These are phyloP conservation scores for Saccostrea glomerata DNA, from an alignment of 1,140 invertebrate species.

Conservation along the genomic window DNA sequence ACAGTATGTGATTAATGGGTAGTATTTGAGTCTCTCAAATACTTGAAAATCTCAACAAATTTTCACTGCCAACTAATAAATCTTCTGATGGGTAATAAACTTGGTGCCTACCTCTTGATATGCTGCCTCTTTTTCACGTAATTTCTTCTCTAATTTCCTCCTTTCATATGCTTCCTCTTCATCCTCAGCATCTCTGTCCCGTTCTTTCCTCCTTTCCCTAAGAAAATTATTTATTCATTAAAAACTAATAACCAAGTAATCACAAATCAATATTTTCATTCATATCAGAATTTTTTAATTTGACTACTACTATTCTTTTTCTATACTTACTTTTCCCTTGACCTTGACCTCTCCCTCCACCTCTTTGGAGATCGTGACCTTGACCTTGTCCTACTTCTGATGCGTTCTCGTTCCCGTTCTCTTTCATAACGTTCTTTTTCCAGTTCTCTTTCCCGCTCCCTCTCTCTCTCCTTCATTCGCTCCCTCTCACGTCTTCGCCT, in stretches of 20 bases:
- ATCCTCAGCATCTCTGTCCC: constrained; percentile 75
- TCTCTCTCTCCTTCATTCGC: constrained; percentile 66
- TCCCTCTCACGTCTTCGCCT: constrained; percentile 69
- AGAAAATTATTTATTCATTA: no score
- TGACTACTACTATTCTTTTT: no score
- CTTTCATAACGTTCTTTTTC: constrained; percentile 67
- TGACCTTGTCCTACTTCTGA: constrained; percentile 66
- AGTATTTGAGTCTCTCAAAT: no score
- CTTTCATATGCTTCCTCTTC: constrained; percentile 88
- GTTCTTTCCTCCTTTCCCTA: constrained; percentile 50
- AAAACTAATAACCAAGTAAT: no score
- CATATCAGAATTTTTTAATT: no score
- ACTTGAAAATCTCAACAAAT: no score
- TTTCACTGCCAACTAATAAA: background rate
- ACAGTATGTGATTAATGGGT: no score
- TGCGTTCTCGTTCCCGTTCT: constrained; percentile 55
- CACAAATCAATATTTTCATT: no score
- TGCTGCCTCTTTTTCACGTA: constrained; percentile 94
- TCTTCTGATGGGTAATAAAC: no score
- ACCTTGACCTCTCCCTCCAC: constrained; percentile 79
- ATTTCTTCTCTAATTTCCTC: constrained; percentile 92
- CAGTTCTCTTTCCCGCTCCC: constrained; percentile 66
- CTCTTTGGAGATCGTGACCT: constrained; percentile 68
- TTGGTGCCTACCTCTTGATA: constrained; percentile 88
- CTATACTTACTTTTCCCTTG: constrained; percentile 83